These are phyloP conservation scores for Cryptoprocta ferox DNA, from an alignment of 2,797 vertebrate genomes.

Conservation along the genomic window DNA sequence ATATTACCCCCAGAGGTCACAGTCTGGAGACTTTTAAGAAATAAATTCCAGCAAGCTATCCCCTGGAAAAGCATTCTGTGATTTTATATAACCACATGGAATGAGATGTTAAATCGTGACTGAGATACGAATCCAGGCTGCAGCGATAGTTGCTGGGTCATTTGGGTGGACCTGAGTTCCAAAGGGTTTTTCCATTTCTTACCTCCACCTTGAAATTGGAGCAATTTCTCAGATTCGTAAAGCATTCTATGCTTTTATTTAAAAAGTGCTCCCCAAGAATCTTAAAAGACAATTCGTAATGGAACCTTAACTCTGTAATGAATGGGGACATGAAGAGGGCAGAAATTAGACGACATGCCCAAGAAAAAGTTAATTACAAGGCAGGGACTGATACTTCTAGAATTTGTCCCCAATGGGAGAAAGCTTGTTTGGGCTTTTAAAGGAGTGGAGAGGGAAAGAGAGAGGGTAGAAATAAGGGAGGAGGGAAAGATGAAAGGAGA, in stretches of 20 bases:
- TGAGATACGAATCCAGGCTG: not conserved
- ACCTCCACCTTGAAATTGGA: not conserved
- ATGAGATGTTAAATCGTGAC: constrained; percentile 16
- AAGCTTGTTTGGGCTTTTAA: not conserved
- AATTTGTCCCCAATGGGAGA: not conserved
- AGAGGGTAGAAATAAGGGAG: not conserved
- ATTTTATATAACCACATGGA: not conserved
- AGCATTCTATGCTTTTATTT: not conserved
- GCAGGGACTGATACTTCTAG: not conserved
- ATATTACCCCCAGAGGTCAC: not conserved
- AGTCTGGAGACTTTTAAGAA: not conserved
- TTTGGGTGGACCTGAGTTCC: not conserved
- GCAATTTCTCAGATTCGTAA: not conserved
- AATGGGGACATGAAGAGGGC: not conserved
- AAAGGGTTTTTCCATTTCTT: not conserved
- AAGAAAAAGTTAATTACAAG: not conserved
- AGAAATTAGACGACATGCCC: not conserved
- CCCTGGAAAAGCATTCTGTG: not conserved
- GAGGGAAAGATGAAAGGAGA: not conserved
- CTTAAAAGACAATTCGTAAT: not conserved
- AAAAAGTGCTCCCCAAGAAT: not conserved
- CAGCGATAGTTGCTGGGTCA: not conserved
- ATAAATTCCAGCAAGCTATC: constrained; percentile 22
- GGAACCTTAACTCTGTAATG: not conserved
- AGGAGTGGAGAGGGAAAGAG: not conserved